Percentiles rank a stretch among this genome's conserved stretches.
These are phyloP conservation scores for Slavum lentiscoides DNA, from an alignment of 2,888 invertebrate genomes.

Conservation along the genomic window DNA sequence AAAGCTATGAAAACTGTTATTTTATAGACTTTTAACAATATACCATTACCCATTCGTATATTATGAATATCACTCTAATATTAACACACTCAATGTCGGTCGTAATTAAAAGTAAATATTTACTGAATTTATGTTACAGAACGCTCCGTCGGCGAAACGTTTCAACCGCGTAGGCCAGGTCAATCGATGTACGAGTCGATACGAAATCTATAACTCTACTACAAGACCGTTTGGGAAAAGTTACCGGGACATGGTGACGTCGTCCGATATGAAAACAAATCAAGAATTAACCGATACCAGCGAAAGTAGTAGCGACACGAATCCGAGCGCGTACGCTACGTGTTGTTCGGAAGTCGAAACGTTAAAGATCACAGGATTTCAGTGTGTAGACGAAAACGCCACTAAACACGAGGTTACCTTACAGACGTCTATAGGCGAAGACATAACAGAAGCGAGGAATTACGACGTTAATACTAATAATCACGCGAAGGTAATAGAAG, in stretches of 20 bases:
- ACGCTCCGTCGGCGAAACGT: conserved; percentile 17
- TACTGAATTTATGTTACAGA: conserved; percentile 18
- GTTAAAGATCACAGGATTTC: conserved; percentile 54
- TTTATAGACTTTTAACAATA: no score
- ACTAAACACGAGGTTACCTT: conserved; percentile 51
- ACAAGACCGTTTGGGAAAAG: conserved; percentile 55
- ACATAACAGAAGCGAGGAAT: conserved; percentile 53
- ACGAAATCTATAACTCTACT: conserved; percentile 56
- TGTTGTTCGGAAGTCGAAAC: conserved; percentile 54
- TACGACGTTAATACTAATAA: conserved; percentile 49
- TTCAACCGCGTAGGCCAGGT: conserved; percentile 30
- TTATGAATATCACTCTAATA: no score
- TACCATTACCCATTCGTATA: no score
- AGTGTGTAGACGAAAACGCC: conserved; percentile 52
- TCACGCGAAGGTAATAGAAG: conserved; percentile 9
- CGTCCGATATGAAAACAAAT: conserved; percentile 14
- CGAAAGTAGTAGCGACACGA: conserved; percentile 50
- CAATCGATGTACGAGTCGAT: conserved; percentile 54
- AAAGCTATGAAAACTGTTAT: no score
- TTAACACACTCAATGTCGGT: no score
- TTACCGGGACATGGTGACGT: conserved; percentile 54
- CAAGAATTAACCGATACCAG: conserved; percentile 59
- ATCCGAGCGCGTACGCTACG: conserved; percentile 42
- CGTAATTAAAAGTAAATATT: neutral
- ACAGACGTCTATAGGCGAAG: conserved; percentile 40